Evolutionary conservation across 2,797 vertebrate species (phyloP).

Genomic region (Harpagifer antarcticus): DNA sequence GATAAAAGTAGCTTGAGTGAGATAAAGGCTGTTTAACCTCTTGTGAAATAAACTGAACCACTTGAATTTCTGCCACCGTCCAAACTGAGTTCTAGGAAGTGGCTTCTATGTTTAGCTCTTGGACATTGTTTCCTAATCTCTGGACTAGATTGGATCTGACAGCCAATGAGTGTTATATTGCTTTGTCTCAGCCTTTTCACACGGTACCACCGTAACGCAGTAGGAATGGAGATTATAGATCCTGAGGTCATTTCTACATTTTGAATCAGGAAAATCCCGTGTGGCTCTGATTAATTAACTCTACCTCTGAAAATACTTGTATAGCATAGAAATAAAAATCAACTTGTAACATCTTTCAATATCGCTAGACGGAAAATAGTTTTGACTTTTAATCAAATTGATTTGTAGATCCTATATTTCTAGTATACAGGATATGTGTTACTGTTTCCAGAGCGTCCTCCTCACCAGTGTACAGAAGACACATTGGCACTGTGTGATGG

Average conservation of each 20-base stretch:
- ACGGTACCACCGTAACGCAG: conserved; percentile 1
- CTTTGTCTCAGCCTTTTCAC: conserved; percentile 6
- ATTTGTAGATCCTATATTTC: not conserved
- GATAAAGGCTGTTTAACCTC: not conserved
- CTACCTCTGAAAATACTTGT: conserved; percentile 2
- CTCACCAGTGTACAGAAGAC: conserved; percentile 98
- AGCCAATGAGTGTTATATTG: not conserved
- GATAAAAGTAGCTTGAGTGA: not conserved
- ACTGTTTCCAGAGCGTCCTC: conserved; percentile 55
- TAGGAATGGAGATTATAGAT: conserved; percentile 9
- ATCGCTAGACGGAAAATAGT: not conserved
- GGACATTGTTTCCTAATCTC: conserved; percentile 36
- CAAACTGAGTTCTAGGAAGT: conserved; percentile 40
- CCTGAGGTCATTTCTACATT: not conserved
- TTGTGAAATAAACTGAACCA: conserved; percentile 17
- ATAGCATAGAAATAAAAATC: not conserved
- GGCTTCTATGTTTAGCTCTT: conserved; percentile 58
- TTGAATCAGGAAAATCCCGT: not conserved
- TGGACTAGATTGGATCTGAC: conserved; percentile 1
- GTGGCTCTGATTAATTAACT: conserved; percentile 1
- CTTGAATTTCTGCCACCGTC: conserved; percentile 7
- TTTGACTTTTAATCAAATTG: not conserved
- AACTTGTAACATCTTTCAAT: not conserved
- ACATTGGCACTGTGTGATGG: conserved; percentile 98
- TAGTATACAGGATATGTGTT: not conserved